A percentile compares a stretch with the other conserved stretches of the same genome.
These are phyloP conservation scores for Megaleporinus macrocephalus DNA, from an alignment of 2,113 vertebrate species.

Conservation along the genomic window DNA sequence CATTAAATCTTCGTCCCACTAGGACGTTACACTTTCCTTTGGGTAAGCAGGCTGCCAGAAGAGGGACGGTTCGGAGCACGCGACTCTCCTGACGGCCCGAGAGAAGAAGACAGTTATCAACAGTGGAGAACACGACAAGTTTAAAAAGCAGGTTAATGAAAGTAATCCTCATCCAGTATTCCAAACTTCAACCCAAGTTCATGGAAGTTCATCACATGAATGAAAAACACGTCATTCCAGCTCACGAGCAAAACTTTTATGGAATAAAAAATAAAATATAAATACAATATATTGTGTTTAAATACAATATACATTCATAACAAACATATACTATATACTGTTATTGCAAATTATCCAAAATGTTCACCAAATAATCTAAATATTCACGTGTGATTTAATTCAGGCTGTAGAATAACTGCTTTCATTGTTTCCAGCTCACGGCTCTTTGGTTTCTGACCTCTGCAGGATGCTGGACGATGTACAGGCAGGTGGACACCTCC, in stretches of 20 bases:
- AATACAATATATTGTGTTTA: too few relatives aligned
- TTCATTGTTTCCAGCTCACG: neutral
- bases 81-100: conserved; percentile 85
- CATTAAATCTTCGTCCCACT: conserved; percentile 89
- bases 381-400: too few relatives aligned
- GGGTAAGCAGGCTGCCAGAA: conserved; percentile 92
- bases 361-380: too few relatives aligned
- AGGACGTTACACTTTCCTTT: conserved; percentile 89
- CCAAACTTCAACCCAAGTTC: neutral
- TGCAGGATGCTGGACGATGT: conserved; percentile 95
- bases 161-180: too few relatives aligned
- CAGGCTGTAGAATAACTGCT: neutral
- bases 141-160: too few relatives aligned
- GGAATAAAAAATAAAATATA: too few relatives aligned
- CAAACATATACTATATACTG: too few relatives aligned
- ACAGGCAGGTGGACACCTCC: conserved; percentile 88
- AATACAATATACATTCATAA: too few relatives aligned
- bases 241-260: too few relatives aligned
- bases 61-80: conserved; percentile 92
- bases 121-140: neutral
- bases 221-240: too few relatives aligned
- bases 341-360: too few relatives aligned
- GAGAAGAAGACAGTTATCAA: conserved; percentile 3
- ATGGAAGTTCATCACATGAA: neutral
- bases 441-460: conserved; percentile 82